Conservation (phyloP, 2,888 invertebrate species). For the Erpobdella octoculata region DNA sequence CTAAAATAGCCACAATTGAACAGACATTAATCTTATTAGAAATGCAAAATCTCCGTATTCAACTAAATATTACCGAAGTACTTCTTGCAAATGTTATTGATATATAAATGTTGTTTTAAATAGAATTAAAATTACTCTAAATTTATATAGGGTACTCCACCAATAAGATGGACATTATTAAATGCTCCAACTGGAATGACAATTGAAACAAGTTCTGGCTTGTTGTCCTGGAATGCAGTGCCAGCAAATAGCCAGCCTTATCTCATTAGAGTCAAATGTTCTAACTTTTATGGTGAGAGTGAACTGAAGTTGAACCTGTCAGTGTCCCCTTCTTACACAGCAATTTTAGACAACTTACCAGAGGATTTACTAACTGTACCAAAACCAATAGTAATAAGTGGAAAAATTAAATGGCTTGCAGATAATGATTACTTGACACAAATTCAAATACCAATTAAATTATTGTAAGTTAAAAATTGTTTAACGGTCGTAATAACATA, state of each 20-base stretch:
- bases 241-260: slow-evolving; percentile 22
- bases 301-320: slow-evolving; percentile 14
- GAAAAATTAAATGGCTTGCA: slow-evolving; percentile 21
- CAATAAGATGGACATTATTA: slow-evolving; percentile 19
- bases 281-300: slow-evolving; percentile 18
- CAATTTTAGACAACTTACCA: slow-evolving; percentile 20
- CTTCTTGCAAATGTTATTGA: no score
- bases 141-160: slow-evolving; percentile 20
- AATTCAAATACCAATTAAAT: slow-evolving; percentile 23
- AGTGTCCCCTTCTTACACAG: slow-evolving; percentile 24
- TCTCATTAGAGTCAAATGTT: neutral
- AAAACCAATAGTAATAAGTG: slow-evolving; percentile 26
- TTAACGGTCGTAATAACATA: no score
- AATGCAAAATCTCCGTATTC: slow-evolving; percentile 20
- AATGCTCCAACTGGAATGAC: slow-evolving; percentile 24
- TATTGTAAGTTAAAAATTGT: slow-evolving; percentile 22
- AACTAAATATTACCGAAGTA: slow-evolving; percentile 26
- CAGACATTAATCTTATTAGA: slow-evolving; percentile 13
- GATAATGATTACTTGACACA: slow-evolving; percentile 14
- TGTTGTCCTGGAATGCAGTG: slow-evolving; percentile 10
- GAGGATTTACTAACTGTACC: slow-evolving; percentile 20
- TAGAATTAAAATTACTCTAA: no score
- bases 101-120: no score
- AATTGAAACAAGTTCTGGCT: slow-evolving; percentile 21
- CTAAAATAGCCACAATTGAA: slow-evolving; percentile 12